Conservation (phyloP, 2,888 invertebrate genomes). For the Tetheella fluctuosa region DNA sequence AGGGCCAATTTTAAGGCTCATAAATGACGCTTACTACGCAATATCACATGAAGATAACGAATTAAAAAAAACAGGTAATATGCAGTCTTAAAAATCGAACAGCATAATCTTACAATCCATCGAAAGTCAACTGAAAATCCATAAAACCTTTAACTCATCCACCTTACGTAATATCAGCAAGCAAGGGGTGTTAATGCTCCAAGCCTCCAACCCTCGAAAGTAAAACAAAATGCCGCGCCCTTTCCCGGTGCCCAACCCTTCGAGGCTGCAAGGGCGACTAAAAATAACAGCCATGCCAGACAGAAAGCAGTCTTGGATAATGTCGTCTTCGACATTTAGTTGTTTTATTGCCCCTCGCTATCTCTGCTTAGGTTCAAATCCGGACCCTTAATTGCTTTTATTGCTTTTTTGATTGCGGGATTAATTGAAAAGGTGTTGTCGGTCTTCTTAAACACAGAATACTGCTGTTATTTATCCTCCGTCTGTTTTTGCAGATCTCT, state of each 20-base stretch:
- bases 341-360: constrained; percentile 2
- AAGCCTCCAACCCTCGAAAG: constrained; percentile 18
- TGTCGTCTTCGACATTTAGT: not conserved
- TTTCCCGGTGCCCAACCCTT: constrained; percentile 40
- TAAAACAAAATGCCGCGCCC: constrained; percentile 50
- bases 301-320: constrained; percentile 6
- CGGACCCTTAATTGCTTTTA: not conserved
- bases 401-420: not conserved
- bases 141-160: constrained; percentile 1
- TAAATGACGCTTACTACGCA: too few species aligned
- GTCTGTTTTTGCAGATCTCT: too few species aligned
- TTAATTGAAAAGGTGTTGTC: not conserved
- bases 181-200: constrained; percentile 2
- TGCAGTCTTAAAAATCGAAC: not conserved
- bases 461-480: too few species aligned
- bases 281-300: constrained; percentile 12
- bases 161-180: not conserved
- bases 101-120: not conserved
- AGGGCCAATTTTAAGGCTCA: too few species aligned
- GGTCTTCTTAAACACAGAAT: not conserved
- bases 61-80: not conserved
- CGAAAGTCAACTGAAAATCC: too few species aligned
- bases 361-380: constrained; percentile 2
- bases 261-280: not conserved
- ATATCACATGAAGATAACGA: too few species aligned